These are phyloP conservation scores for Yasuhikotakia modesta DNA, from an alignment of 2,797 vertebrate genomes.

Conservation along the genomic window DNA sequence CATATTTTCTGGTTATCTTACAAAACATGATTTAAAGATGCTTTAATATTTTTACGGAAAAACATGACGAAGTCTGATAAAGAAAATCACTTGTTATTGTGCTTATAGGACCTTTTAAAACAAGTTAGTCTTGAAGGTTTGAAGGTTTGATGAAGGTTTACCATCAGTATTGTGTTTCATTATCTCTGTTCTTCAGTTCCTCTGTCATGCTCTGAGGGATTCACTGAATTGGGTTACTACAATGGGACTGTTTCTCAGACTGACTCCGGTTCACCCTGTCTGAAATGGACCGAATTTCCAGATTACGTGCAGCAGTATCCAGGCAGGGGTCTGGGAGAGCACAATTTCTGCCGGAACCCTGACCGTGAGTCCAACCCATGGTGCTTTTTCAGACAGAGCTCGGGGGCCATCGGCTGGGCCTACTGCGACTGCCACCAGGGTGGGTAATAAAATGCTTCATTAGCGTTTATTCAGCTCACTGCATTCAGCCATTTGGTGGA, in stretches of 20 bases:
- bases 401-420: slow-evolving; percentile 87
- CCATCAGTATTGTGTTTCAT: background rate
- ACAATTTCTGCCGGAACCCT: slow-evolving; percentile 90
- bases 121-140: too few species aligned
- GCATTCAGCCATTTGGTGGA: background rate
- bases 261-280: slow-evolving; percentile 80
- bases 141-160: background rate
- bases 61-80: too few species aligned
- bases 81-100: too few species aligned
- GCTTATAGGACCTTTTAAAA: too few species aligned
- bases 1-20: too few species aligned
- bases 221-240: slow-evolving; percentile 85
- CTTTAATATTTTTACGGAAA: too few species aligned
- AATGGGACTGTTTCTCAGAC: slow-evolving; percentile 87
- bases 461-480: background rate
- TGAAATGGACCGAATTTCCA: slow-evolving; percentile 88
- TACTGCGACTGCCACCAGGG: slow-evolving; percentile 92
- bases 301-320: slow-evolving; percentile 92
- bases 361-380: slow-evolving; percentile 85
- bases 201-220: slow-evolving; percentile 81
- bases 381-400: slow-evolving; percentile 89
- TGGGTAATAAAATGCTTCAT: slow-evolving; percentile 58
- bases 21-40: too few species aligned
- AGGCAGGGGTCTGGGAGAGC: slow-evolving; percentile 84
- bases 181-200: slow-evolving; percentile 62